phyloP scores from a whole-genome alignment of 2,888 invertebrate species.

The Graphium colonna region DNA sequence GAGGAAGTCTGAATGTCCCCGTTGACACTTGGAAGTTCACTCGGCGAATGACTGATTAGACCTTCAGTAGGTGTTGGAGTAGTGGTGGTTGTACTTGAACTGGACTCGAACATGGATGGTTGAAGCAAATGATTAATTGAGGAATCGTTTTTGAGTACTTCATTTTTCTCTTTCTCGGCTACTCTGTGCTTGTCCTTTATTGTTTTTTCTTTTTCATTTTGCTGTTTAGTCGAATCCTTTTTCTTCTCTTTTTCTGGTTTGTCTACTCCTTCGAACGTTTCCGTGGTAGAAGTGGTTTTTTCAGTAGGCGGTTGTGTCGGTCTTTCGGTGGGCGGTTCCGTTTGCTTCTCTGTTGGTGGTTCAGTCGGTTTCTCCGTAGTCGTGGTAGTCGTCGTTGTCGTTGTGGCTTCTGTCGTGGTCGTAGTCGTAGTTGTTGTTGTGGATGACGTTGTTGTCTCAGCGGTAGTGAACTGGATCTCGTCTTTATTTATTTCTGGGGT shows the following conservation, averaged over 20 bases:
- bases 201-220: constrained; percentile 52
- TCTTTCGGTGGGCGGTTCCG: constrained; percentile 31
- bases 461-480: constrained; percentile 44
- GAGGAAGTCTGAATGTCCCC: constrained; percentile 50
- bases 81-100: constrained; percentile 35
- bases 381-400: constrained; percentile 31
- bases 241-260: constrained; percentile 62
- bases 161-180: constrained; percentile 38
- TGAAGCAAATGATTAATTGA: constrained; percentile 50
- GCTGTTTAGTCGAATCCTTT: constrained; percentile 41
- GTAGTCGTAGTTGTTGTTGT: constrained; percentile 38
- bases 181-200: constrained; percentile 47
- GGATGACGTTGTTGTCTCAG: constrained; percentile 39
- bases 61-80: constrained; percentile 63
- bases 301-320: constrained; percentile 37
- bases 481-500: constrained; percentile 45
- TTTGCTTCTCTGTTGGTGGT: constrained; percentile 35
- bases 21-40: constrained; percentile 31
- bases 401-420: constrained; percentile 44
- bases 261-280: constrained; percentile 33
- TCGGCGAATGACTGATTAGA: constrained; percentile 44
- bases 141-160: constrained; percentile 44
- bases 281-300: constrained; percentile 37
- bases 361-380: constrained; percentile 39
- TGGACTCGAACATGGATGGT: constrained; percentile 48